Conservation (phyloP, 2,113 vertebrate genomes). For the Camarhynchus parvulus region DNA sequence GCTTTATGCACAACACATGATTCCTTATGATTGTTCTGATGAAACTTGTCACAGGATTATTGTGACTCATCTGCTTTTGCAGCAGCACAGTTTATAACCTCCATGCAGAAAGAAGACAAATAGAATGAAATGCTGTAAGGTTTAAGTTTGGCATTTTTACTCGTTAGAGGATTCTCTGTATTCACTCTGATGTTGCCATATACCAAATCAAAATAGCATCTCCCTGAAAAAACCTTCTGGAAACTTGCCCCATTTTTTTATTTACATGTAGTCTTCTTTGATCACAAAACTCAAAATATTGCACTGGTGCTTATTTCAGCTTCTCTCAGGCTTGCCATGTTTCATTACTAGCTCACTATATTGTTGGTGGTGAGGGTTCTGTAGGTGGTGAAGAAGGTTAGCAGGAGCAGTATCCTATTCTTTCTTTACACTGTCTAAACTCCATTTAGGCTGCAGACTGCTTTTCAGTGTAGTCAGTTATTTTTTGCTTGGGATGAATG, state of each 20-base stretch:
- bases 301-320: not conserved
- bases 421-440: not conserved
- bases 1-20: slow-evolving; percentile 47
- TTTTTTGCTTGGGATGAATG: not conserved
- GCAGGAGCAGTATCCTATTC: not conserved
- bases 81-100: slow-evolving; percentile 20
- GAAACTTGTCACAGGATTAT: slow-evolving; percentile 39
- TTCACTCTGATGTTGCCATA: not conserved
- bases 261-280: not conserved
- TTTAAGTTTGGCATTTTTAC: slow-evolving; percentile 22
- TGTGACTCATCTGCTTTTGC: slow-evolving; percentile 37
- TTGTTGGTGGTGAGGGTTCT: not conserved
- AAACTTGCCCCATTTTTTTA: not conserved
- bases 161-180: not conserved
- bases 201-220: not conserved
- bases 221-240: not conserved
- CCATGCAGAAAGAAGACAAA: not conserved
- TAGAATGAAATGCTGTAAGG: not conserved
- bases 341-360: not conserved
- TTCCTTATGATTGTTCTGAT: slow-evolving; percentile 56
- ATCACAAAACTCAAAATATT: not conserved
- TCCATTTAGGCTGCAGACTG: not conserved
- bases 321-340: not conserved
- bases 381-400: not conserved
- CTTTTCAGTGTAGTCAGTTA: not conserved